These are phyloP conservation scores for Siniperca scherzeri DNA, from an alignment of 2,797 vertebrate genomes.

Conservation along the genomic window DNA sequence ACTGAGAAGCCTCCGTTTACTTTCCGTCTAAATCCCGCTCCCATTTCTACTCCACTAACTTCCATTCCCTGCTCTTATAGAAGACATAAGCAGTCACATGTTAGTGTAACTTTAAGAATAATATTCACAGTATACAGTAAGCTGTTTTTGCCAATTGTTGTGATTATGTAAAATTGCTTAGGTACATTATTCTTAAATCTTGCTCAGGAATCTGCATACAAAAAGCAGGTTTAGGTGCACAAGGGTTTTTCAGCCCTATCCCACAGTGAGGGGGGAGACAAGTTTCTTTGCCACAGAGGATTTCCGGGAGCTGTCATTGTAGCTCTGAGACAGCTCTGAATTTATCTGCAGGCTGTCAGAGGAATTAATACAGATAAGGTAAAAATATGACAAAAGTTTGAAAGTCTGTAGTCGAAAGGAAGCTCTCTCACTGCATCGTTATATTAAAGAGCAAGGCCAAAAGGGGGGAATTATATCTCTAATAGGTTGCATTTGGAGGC, in stretches of 20 bases:
- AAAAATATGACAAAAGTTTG: constrained; percentile 81
- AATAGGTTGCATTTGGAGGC: constrained; percentile 75
- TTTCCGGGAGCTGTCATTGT: constrained; percentile 79
- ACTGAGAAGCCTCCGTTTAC: constrained; percentile 76
- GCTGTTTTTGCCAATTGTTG: constrained; percentile 8
- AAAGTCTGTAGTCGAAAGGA: constrained; percentile 76
- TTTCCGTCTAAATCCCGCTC: constrained; percentile 52
- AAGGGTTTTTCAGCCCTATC: constrained; percentile 48
- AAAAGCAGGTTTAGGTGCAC: constrained; percentile 50
- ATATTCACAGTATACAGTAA: constrained; percentile 15
- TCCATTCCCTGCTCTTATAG: constrained; percentile 31
- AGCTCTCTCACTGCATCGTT: constrained; percentile 68
- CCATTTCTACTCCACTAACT: constrained; percentile 56
- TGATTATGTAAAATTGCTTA: background rate
- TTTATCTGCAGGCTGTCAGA: constrained; percentile 85
- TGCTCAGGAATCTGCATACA: constrained; percentile 43
- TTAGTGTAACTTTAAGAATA: background rate
- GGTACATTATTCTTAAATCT: constrained; percentile 34
- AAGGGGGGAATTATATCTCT: constrained; percentile 65
- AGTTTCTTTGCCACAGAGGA: constrained; percentile 65
- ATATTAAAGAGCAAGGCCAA: constrained; percentile 72
- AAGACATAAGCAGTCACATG: constrained; percentile 22
- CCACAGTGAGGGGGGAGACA: constrained; percentile 8
- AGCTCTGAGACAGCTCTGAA: constrained; percentile 79
- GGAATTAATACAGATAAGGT: constrained; percentile 86